Base-by-base conservation (phyloP, 2,797 vertebrate species). In the Pangasius mekongensis region DNA sequence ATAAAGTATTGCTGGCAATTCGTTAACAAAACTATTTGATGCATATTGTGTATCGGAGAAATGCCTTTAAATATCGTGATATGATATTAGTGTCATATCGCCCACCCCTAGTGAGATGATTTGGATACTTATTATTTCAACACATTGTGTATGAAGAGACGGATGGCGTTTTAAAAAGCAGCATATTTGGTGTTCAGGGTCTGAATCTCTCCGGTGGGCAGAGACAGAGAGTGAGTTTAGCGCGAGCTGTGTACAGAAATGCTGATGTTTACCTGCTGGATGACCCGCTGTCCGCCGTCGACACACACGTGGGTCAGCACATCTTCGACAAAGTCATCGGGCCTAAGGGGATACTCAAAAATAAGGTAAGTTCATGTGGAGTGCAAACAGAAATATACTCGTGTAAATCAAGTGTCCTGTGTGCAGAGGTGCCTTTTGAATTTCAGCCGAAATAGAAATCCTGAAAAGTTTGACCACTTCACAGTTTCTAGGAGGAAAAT, bases 151-250 rank as follows among this genome's bases (percentile, higher is more conserved):
- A 62, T 24, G 60, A 62, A 22, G 60, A 62, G n/a, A 36, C 16
- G 2, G 30, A 33, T 18, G 30, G 14, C 33, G 14, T 43, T 43
- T 43, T 43, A 43, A 73, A 64, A 66, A 39, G 39, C 13, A 9
- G 7, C 5, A 39, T 49, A 4, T n/a, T 39, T 39, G 18, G 10
- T 33, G 71, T 49, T 49, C 52, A 97, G 97, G 97, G 97, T 33
- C 90, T 97, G 91, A 96, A 95, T 81, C 91, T 98, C 14, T 97
- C 97, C 0, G 97, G 97, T 47, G 97, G 97, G 58, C 97, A 97
- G 94, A 98, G 96, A 91, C 97, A 98, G 92, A 93, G 96, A 67
- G 92, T 97, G 90, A 97, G 89, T 91, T 93, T 98, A 36, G 97
- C 97, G 27, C 95, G 97, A 81, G 97, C 97, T 0, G 93, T 97